Percentiles rank a stretch among this genome's conserved stretches.
These are phyloP conservation scores for Dasyornis broadbenti DNA, from an alignment of 2,113 vertebrate genomes.

Conservation along the genomic window DNA sequence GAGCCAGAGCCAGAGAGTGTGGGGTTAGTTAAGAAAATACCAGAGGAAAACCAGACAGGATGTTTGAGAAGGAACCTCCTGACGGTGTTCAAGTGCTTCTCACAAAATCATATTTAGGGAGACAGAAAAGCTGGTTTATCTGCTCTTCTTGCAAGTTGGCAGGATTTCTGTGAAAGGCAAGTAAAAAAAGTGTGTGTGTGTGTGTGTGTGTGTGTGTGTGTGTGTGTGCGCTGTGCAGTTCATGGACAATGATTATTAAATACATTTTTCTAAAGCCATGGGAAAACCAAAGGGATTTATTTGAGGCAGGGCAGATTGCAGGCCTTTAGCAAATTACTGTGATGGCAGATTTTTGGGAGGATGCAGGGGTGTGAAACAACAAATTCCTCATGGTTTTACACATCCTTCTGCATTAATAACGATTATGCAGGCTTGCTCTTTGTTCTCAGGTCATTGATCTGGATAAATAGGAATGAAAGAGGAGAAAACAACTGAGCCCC, in stretches of 20 bases:
- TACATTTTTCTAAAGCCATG: neutral
- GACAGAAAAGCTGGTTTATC: neutral
- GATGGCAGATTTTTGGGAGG: constrained; percentile 1
- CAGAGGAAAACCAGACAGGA: neutral
- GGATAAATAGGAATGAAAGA: neutral
- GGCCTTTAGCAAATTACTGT: neutral
- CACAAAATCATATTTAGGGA: neutral
- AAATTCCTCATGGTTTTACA: neutral
- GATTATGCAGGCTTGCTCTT: neutral
- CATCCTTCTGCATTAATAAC: neutral
- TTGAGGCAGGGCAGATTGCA: neutral
- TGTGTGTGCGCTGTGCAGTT: neutral
- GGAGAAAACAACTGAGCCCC: neutral
- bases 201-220: too few relatives aligned
- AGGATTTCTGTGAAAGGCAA: neutral
- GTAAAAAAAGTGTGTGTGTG: neutral
- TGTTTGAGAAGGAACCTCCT: neutral
- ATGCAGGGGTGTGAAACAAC: neutral
- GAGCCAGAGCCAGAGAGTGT: neutral
- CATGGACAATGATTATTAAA: neutral
- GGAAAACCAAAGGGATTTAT: neutral
- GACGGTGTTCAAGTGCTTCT: neutral
- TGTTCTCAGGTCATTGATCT: neutral
- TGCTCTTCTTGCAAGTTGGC: neutral
- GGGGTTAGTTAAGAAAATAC: neutral